Evolutionary conservation across 2,888 invertebrate species (phyloP).

Genomic region (Galeruca laticollis): DNA sequence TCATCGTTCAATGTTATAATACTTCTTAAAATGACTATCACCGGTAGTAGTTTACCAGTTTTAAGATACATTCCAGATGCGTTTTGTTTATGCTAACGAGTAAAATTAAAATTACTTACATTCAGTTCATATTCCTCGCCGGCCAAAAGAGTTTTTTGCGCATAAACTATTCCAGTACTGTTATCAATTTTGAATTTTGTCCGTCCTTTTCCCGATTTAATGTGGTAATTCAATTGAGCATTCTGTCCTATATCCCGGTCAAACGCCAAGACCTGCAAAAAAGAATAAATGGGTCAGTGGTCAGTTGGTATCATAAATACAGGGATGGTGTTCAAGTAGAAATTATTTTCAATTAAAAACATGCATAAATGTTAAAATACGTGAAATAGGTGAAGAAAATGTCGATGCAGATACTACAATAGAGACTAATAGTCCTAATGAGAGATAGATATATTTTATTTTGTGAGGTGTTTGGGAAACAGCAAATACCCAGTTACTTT

Average conservation of each 20-base stretch:
- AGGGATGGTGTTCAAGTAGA: background rate
- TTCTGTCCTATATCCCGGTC: conserved; percentile 88
- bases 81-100: background rate
- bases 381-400: too few relatives aligned
- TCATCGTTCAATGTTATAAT: too few relatives aligned
- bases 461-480: too few relatives aligned
- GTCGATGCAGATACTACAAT: too few relatives aligned
- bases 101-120: conserved; percentile 66
- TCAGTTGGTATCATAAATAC: conserved; percentile 23
- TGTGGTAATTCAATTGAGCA: conserved; percentile 85
- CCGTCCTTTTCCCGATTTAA: conserved; percentile 82
- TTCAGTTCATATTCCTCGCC: conserved; percentile 77
- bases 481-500: too few relatives aligned
- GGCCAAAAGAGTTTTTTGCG: conserved; percentile 77
- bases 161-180: conserved; percentile 84
- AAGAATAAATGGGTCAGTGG: conserved; percentile 10
- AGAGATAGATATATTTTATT: too few relatives aligned
- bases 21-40: too few relatives aligned
- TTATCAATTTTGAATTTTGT: conserved; percentile 87
- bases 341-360: too few relatives aligned
- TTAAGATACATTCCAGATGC: background rate
- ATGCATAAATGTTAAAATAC: too few relatives aligned
- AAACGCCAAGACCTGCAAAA: conserved; percentile 78
- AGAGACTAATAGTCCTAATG: too few relatives aligned
- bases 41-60: too few relatives aligned